Evolutionary conservation across 2,113 vertebrate genomes (phyloP).

Genomic region (Gyps fulvus): DNA sequence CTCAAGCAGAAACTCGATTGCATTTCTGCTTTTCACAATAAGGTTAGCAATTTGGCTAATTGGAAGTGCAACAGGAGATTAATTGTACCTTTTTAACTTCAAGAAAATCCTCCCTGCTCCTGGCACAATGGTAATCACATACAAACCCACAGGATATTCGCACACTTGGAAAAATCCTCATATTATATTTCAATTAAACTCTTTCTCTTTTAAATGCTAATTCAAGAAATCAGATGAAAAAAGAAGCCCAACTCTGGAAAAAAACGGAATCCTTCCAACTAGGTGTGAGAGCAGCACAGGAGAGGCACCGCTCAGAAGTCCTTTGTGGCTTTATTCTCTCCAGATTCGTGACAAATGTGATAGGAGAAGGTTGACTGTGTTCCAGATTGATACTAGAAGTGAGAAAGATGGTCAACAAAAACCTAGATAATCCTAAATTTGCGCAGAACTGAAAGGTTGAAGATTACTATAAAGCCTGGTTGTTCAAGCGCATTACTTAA

Average conservation of each 20-base stretch:
- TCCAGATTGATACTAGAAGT: neutral
- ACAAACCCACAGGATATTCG: neutral
- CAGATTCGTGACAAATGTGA: neutral
- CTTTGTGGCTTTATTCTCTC: neutral
- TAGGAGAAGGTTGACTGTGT: neutral
- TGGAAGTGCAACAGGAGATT: constrained; percentile 75
- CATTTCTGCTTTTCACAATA: constrained; percentile 71
- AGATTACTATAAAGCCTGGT: neutral
- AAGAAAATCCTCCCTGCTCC: constrained; percentile 57
- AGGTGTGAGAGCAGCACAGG: neutral
- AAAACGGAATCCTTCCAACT: neutral
- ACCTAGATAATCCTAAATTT: neutral
- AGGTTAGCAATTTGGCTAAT: constrained; percentile 78
- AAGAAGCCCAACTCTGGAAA: neutral
- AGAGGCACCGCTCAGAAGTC: neutral
- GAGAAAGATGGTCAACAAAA: neutral
- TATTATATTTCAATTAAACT: constrained; percentile 45
- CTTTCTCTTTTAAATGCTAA: constrained; percentile 33
- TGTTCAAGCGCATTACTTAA: constrained; percentile 16
- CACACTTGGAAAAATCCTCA: constrained; percentile 3
- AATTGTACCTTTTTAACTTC: constrained; percentile 72
- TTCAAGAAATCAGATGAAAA: constrained; percentile 7
- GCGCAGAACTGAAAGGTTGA: neutral
- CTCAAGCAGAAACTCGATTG: constrained; percentile 72
- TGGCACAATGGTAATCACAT: constrained; percentile 20